Evolutionary conservation across 2,797 vertebrate genomes (phyloP).

Genomic region (Masticophis lateralis): DNA sequence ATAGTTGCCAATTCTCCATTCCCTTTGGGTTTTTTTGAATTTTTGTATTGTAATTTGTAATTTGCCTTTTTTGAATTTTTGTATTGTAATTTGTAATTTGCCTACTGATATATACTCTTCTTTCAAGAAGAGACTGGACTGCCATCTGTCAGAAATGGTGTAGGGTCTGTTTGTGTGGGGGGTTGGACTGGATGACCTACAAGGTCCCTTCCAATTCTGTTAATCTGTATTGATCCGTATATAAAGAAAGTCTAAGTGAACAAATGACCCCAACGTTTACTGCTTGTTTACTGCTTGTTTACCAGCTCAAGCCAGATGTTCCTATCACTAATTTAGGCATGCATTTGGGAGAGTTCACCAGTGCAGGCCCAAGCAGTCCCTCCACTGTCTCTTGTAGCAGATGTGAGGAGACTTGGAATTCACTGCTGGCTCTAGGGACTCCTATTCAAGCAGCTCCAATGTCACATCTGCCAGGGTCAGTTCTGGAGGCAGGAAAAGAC

Average conservation of each 20-base stretch:
- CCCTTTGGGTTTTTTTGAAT: neutral
- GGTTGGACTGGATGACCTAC: no score
- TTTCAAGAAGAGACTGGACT: no score
- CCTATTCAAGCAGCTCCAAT: neutral
- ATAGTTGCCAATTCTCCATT: neutral
- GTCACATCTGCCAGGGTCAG: neutral
- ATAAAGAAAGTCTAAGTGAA: neutral
- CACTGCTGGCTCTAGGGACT: neutral
- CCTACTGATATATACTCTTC: neutral
- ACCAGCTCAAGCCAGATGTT: neutral
- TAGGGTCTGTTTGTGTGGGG: no score
- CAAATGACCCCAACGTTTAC: neutral
- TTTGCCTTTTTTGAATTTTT: neutral
- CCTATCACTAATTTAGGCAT: neutral
- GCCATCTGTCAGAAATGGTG: no score
- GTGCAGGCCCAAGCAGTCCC: conserved; percentile 18
- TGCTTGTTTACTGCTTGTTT: neutral
- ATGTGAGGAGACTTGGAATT: neutral
- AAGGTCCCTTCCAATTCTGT: no score
- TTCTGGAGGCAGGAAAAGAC: neutral
- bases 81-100: neutral
- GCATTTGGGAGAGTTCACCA: conserved; percentile 47
- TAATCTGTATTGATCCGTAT: no score
- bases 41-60: neutral
- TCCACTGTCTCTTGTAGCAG: neutral